phyloP scores from a whole-genome alignment of 2,113 vertebrate genomes.

The Narcine bancroftii region DNA sequence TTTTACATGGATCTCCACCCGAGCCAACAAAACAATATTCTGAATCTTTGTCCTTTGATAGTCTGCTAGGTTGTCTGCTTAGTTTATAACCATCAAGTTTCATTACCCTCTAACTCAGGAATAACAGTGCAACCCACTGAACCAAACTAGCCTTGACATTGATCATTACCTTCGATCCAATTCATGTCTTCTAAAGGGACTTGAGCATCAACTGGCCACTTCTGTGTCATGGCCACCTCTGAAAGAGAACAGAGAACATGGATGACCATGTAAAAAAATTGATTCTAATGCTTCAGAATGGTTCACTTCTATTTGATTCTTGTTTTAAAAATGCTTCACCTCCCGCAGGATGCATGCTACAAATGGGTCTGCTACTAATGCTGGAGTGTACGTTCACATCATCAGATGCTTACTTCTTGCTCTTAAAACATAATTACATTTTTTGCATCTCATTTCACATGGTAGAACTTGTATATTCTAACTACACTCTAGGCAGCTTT shows the following conservation, averaged over 20 bases:
- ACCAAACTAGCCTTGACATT: background rate
- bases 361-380: background rate
- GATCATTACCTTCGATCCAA: slow-evolving; percentile 59
- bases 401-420: background rate
- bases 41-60: too few species aligned
- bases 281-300: background rate
- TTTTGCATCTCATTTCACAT: background rate
- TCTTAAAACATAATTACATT: background rate
- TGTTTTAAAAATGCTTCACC: background rate
- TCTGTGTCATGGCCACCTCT: slow-evolving; percentile 56
- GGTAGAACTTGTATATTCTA: background rate
- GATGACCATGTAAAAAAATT: background rate
- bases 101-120: too few species aligned
- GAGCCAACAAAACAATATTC: too few species aligned
- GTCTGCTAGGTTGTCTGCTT: too few species aligned
- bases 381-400: background rate
- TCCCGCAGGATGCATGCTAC: too few species aligned
- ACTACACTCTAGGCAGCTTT: background rate
- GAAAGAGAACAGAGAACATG: slow-evolving; percentile 42
- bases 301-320: background rate
- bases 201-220: slow-evolving; percentile 58
- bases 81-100: too few species aligned
- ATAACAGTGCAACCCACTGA: too few species aligned
- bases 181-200: slow-evolving; percentile 61
- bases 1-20: too few species aligned